Percentiles rank a stretch among this genome's conserved stretches.
Conservation (phyloP, 2,113 vertebrate species). For the Nerophis lumbriciformis region DNA sequence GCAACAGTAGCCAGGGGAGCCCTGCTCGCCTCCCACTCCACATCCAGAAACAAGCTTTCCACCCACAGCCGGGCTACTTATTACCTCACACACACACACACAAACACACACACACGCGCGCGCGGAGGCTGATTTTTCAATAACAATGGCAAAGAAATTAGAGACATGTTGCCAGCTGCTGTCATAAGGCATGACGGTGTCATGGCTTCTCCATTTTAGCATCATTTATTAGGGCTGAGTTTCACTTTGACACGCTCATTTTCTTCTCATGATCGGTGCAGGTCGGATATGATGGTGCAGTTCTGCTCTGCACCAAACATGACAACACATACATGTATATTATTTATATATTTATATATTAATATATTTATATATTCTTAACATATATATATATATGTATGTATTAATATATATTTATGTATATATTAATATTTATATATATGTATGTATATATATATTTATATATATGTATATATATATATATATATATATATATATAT, state of each 20-base stretch:
- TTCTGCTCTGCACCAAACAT: not conserved
- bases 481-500: too few relatives aligned
- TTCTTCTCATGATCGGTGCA: slow-evolving; percentile 13
- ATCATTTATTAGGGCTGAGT: slow-evolving; percentile 31
- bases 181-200: slow-evolving; percentile 33
- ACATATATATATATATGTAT: too few relatives aligned
- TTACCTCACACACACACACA: slow-evolving; percentile 51
- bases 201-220: slow-evolving; percentile 41
- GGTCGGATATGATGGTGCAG: slow-evolving; percentile 14
- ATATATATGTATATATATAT: too few relatives aligned
- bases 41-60: slow-evolving; percentile 62
- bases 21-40: slow-evolving; percentile 63
- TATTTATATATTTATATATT: too few relatives aligned
- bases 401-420: too few relatives aligned
- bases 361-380: too few relatives aligned
- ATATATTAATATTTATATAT: too few relatives aligned
- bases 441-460: too few relatives aligned
- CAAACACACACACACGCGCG: slow-evolving; percentile 30
- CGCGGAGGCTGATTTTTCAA: slow-evolving; percentile 52
- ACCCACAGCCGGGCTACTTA: slow-evolving; percentile 58
- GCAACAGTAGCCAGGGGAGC: slow-evolving; percentile 70
- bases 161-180: slow-evolving; percentile 28
- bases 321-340: too few relatives aligned
- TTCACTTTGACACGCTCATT: slow-evolving; percentile 22
- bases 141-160: slow-evolving; percentile 38